Evolutionary conservation across 2,797 vertebrate genomes (phyloP), one percentile per base, ranked within the genome.

Genomic region (Tenualosa thibaudeaui): DNA sequence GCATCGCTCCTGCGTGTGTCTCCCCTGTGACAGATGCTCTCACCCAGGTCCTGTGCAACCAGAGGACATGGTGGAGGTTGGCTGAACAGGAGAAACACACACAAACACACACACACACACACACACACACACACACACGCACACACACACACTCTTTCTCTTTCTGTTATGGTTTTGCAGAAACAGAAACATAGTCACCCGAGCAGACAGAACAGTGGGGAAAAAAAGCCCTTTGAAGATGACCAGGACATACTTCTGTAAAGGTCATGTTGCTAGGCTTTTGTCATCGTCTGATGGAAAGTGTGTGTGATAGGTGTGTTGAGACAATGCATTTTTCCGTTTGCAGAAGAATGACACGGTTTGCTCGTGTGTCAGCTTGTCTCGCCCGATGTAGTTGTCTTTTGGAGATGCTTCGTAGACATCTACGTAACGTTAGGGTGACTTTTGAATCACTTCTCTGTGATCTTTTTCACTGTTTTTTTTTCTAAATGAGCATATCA

Each of bases 11-110:
- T 91, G 89, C 89, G 83, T 85, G 40, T 1, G 91, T 78, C 90
- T 92, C 91, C 91, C 90, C 90, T 87, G 90, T 94, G 93, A 94
- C 94, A 93, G 93, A 93, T 92, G 91, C 92, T 93, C 89, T 93
- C 91, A 87, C 71, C 37, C 37, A 78, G 71, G 40, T 46, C 71
- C 40, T 46, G 40, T 78, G 71, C 40, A 78, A 46, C 71, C 71
- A 78, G 71, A 78, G 71, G 71, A 78, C 71, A 78, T 43, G 37
- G 40, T 78, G 71, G 37, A 78, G 71, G 71, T 78, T 78, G 71
- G 71, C 71, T 43, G 37, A 78, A 46, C 40, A 78, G 40, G 17
- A 19, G 17, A 46, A 78, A 78, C 62, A 71, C 13, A 40, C 26
- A 71, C 26, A 13, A 5, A 71, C 26, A 71, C 65, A 37, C 26